Conservation (phyloP, 2,888 invertebrate species). For the Luperina nickerlii region DNA sequence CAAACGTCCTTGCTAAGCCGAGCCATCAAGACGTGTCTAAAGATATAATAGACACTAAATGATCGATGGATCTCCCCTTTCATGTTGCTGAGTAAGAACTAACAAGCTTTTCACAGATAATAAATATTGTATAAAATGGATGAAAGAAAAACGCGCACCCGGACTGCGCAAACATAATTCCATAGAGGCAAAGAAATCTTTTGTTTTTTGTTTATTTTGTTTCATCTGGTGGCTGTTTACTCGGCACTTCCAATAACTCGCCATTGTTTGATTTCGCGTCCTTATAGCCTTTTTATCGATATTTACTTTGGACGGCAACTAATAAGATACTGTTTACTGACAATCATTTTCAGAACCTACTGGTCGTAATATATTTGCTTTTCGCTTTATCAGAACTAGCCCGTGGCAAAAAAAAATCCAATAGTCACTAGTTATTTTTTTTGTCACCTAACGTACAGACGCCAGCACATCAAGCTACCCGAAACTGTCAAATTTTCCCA, state of each 20-base stretch:
- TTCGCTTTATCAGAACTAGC: not conserved
- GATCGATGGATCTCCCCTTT: constrained; percentile 48
- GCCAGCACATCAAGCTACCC: no score
- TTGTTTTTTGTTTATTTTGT: constrained; percentile 47
- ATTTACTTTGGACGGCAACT: constrained; percentile 60
- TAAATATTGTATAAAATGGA: constrained; percentile 34
- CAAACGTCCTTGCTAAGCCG: constrained; percentile 2
- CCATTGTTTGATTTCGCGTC: constrained; percentile 64
- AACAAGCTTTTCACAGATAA: constrained; percentile 29
- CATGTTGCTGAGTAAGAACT: constrained; percentile 26
- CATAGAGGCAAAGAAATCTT: constrained; percentile 25
- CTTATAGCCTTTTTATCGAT: constrained; percentile 57
- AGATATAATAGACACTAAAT: constrained; percentile 44
- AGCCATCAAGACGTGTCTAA: constrained; percentile 15
- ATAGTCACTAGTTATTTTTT: not conserved
- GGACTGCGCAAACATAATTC: constrained; percentile 46
- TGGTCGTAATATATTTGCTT: constrained; percentile 25
- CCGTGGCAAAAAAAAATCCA: not conserved
- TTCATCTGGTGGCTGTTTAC: constrained; percentile 61
- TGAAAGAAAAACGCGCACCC: constrained; percentile 36
- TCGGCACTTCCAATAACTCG: constrained; percentile 65
- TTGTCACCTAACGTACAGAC: no score
- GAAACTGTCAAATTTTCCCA: no score
- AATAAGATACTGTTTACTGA: constrained; percentile 48
- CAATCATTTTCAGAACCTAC: constrained; percentile 17